Conservation (phyloP, 2,797 vertebrate genomes). For the Pseudochromis fuscus region DNA sequence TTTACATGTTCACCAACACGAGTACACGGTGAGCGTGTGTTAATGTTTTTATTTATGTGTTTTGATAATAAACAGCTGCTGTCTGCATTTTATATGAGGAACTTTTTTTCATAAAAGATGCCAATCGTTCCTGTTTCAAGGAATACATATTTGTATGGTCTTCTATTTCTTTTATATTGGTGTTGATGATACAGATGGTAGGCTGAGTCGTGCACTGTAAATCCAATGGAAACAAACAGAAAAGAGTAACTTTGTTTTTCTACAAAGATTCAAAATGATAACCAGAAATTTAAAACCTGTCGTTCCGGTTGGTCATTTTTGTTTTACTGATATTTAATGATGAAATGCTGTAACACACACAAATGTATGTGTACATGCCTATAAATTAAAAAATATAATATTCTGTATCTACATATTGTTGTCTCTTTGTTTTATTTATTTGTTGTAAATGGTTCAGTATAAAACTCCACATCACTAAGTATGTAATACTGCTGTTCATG, state of each 20-base stretch:
- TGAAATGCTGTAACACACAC: constrained; percentile 76
- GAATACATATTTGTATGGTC: constrained; percentile 73
- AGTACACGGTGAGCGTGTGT: constrained; percentile 42
- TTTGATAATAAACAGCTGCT: constrained; percentile 70
- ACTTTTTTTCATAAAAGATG: constrained; percentile 84
- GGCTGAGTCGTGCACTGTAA: constrained; percentile 76
- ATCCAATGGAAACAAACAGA: constrained; percentile 55
- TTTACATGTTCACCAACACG: constrained; percentile 69
- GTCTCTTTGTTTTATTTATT: constrained; percentile 30
- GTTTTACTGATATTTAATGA: constrained; percentile 79
- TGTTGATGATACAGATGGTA: constrained; percentile 60
- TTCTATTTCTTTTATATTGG: constrained; percentile 66
- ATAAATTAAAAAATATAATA: constrained; percentile 73
- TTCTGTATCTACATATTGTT: constrained; percentile 23
- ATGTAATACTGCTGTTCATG: neutral
- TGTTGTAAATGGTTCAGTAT: neutral
- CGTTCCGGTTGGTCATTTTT: constrained; percentile 72
- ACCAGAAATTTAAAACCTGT: constrained; percentile 48
- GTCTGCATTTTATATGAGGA: constrained; percentile 75
- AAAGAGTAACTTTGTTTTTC: constrained; percentile 46
- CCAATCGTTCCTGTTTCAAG: constrained; percentile 88
- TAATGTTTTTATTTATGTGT: constrained; percentile 71
- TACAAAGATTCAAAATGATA: constrained; percentile 48
- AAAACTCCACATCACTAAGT: neutral
- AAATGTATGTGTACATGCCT: constrained; percentile 60